Evolutionary conservation across 2,888 invertebrate species (phyloP).

Genomic region (Eristalis arbustorum): DNA sequence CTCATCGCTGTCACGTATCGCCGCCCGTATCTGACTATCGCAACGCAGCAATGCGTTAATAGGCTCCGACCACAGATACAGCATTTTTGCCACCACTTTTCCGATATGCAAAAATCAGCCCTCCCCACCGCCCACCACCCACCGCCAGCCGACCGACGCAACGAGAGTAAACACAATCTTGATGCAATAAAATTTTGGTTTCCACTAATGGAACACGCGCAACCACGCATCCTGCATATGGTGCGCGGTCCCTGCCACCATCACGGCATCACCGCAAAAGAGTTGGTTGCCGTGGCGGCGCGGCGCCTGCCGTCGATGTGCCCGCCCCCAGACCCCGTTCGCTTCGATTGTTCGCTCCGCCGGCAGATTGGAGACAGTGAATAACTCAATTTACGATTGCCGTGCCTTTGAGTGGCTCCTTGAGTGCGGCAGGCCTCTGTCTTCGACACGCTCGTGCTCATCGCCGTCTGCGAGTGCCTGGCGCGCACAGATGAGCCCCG

Average conservation of each 20-base stretch:
- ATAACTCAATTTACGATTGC: neutral
- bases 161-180: constrained; percentile 65
- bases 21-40: constrained; percentile 11
- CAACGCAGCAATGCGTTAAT: constrained; percentile 61
- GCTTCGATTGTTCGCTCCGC: neutral
- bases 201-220: constrained; percentile 67
- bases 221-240: constrained; percentile 55
- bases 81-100: constrained; percentile 26
- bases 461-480: neutral
- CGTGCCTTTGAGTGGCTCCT: neutral
- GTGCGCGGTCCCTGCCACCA: constrained; percentile 11
- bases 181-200: constrained; percentile 67
- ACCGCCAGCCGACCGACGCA: constrained; percentile 51
- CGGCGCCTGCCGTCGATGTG: neutral
- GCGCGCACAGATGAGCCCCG: neutral
- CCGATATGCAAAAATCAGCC: neutral
- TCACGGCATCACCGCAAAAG: neutral
- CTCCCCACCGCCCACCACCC: constrained; percentile 43
- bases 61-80: constrained; percentile 64
- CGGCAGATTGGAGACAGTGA: neutral
- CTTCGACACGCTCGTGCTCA: neutral
- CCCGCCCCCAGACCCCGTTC: neutral
- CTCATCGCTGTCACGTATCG: constrained; percentile 33
- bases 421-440: neutral
- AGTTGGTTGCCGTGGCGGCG: neutral